Evolutionary conservation across 2,888 invertebrate species (phyloP).

Genomic region (Pilophorus perplexus): DNA sequence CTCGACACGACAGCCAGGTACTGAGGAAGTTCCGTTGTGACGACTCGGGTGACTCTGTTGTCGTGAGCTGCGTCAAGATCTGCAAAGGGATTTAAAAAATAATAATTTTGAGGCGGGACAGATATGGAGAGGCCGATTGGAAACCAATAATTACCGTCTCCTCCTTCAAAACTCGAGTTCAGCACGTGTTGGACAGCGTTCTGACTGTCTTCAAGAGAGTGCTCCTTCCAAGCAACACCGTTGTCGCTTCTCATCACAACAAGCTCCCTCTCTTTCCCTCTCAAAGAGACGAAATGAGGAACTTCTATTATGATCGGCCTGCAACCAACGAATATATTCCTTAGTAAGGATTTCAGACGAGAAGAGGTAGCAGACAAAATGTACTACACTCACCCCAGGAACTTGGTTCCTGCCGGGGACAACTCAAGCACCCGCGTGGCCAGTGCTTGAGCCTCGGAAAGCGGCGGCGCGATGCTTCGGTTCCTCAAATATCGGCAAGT

Average conservation of each 20-base stretch:
- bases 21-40: conserved; percentile 96
- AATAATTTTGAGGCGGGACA: no score
- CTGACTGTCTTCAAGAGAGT: conserved; percentile 78
- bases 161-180: conserved; percentile 78
- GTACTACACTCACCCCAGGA: conserved; percentile 72
- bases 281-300: conserved; percentile 93
- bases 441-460: conserved; percentile 97
- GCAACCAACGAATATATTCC: conserved; percentile 45
- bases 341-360: neutral
- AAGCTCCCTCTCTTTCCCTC: conserved; percentile 93
- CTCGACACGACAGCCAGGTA: conserved; percentile 96
- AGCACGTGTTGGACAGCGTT: conserved; percentile 88
- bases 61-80: conserved; percentile 41
- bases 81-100: conserved; percentile 2
- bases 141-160: conserved; percentile 31
- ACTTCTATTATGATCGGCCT: conserved; percentile 93
- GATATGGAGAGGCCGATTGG: no score
- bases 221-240: conserved; percentile 98
- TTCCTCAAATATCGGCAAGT: conserved; percentile 88
- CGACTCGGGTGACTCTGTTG: conserved; percentile 80
- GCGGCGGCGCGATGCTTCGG: conserved; percentile 84
- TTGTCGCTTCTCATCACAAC: conserved; percentile 94
- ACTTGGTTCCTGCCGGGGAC: conserved; percentile 93
- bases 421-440: conserved; percentile 92
- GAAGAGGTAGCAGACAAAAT: neutral